These are phyloP conservation scores for Tapirus indicus DNA, from an alignment of 2,797 vertebrate species.

Conservation along the genomic window DNA sequence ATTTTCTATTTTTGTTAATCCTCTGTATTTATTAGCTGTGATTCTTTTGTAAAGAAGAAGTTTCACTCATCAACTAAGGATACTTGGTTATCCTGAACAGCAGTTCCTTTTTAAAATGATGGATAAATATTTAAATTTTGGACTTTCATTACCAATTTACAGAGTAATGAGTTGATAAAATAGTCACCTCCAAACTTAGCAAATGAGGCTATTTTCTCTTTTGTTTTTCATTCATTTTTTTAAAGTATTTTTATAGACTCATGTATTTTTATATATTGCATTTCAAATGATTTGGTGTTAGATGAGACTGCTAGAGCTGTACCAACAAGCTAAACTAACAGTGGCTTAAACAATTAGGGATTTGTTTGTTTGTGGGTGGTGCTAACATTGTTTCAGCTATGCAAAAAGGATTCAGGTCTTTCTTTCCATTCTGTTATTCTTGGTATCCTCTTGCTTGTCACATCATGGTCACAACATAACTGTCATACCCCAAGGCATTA, in stretches of 20 bases:
- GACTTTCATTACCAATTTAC: background rate
- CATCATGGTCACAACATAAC: background rate
- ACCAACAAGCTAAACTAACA: background rate
- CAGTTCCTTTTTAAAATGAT: background rate
- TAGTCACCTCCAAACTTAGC: background rate
- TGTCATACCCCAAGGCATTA: background rate
- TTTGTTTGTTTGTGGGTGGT: background rate
- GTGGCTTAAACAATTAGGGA: background rate
- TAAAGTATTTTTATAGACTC: background rate
- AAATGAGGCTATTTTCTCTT: background rate
- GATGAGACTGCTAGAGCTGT: background rate
- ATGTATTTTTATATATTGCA: background rate
- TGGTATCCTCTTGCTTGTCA: slow-evolving; percentile 22
- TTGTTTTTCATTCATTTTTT: background rate
- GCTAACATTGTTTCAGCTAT: background rate
- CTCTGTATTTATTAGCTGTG: background rate
- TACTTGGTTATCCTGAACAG: slow-evolving; percentile 20
- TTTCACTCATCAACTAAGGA: background rate
- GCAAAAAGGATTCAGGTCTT: background rate
- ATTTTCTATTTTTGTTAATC: slow-evolving; percentile 52
- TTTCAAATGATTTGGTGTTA: background rate
- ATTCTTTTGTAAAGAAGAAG: slow-evolving; percentile 24
- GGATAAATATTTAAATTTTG: background rate
- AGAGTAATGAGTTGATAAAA: background rate
- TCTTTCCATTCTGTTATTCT: background rate